Base-by-base conservation (phyloP, 2,797 vertebrate genomes). In the Clarias pachynema region DNA sequence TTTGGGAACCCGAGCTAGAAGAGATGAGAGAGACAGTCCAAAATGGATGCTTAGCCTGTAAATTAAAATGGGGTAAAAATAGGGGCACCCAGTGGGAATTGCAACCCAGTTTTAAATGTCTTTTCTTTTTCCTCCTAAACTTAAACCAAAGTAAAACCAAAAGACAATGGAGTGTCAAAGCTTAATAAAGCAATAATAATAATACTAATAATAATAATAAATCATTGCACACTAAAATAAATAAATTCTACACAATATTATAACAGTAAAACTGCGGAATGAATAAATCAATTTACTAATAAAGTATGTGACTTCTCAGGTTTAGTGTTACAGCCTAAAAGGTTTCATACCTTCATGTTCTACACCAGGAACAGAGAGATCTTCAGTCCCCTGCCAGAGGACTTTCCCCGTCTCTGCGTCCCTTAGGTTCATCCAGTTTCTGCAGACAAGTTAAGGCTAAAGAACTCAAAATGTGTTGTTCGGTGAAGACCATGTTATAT, bases 351-450 rank as follows among this genome's bases (percentile, higher is more conserved):
- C 98, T 99, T 99, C 98, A 86, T 99, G 98, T 85, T 99, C 98
- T 85, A 99, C 98, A 86, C 97, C 98, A 63, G 98, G 98, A 81
- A 99, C 94, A 4, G 98, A 99, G 24, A 99, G 95, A 89, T 99
- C 98, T 91, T 99, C 98, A 9, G 97, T 99, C 89, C 98, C 98
- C 92, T 99, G 98, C 98, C 98, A 99, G 82, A 99, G 96, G 84
- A 99, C 97, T 89, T 99, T 99, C 62, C 98, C 98, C 0, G 97
- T 98, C 91, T 99, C 98, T 26, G 97, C 98, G 95, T 99, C 98
- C 66, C 98, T 95, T 84, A 99, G 96, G 89, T 99, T 99, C 98
- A 99, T 99, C 97, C 98, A 99, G 88, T 99, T 99, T 95, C 98
- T 99, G 93, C 31, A 83, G 79, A 34, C 10, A 73, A n/a, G 83